A percentile compares a stretch with the other conserved stretches of the same genome.
phyloP scores from a whole-genome alignment of 2,888 invertebrate genomes.

The Drosophila gaucha region DNA sequence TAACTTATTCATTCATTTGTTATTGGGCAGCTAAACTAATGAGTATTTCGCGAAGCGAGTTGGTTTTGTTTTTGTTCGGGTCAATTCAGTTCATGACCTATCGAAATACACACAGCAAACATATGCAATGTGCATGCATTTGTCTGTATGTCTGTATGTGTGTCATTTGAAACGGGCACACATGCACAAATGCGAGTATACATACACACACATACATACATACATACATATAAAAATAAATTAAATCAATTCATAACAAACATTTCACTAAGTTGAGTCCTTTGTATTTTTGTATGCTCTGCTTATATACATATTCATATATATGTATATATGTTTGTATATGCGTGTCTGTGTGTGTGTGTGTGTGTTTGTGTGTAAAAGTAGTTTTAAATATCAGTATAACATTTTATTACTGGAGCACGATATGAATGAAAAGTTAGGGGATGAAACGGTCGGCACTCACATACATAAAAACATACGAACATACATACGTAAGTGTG shows the following conservation, averaged over 20 bases:
- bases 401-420: constrained; percentile 72
- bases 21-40: neutral
- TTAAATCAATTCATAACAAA: constrained; percentile 6
- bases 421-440: constrained; percentile 73
- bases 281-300: too few species aligned
- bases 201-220: constrained; percentile 10
- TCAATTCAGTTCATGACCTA: constrained; percentile 77
- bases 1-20: neutral
- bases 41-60: constrained; percentile 9
- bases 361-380: neutral
- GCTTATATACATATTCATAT: too few species aligned
- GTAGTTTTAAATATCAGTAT: constrained; percentile 52
- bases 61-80: constrained; percentile 49
- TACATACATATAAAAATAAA: neutral
- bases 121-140: constrained; percentile 6
- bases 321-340: neutral
- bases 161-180: constrained; percentile 1
- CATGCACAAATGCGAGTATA: neutral
- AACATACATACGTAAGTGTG: constrained; percentile 19
- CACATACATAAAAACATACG: neutral
- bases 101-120: constrained; percentile 42
- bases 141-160: neutral
- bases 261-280: too few species aligned
- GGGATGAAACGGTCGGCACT: constrained; percentile 54
- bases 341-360: too few species aligned